Conservation (phyloP, 2,113 vertebrate species). For the Sisor rabdophorus region DNA sequence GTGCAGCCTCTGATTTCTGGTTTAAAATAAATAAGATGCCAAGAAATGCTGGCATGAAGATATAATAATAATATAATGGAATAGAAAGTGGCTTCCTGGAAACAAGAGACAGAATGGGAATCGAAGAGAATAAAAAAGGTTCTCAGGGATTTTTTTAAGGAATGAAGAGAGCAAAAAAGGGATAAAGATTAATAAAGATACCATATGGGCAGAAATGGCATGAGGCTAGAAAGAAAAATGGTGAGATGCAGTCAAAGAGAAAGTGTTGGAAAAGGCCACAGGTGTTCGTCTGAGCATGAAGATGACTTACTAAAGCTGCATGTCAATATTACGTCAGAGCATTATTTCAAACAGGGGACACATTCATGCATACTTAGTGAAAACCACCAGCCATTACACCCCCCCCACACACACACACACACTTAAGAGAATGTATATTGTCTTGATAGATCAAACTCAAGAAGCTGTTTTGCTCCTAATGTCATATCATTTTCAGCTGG, state of each 20-base stretch:
- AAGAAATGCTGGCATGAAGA: neutral
- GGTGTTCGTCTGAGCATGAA: slow-evolving; percentile 9
- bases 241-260: neutral
- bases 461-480: slow-evolving; percentile 32
- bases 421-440: neutral
- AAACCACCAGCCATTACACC: slow-evolving; percentile 36
- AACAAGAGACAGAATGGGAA: neutral
- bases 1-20: neutral
- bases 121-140: neutral
- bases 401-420: slow-evolving; percentile 21
- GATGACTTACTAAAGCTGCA: slow-evolving; percentile 34
- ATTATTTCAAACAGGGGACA: slow-evolving; percentile 23
- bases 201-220: neutral
- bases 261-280: slow-evolving; percentile 28
- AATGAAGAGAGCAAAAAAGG: slow-evolving; percentile 1
- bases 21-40: neutral
- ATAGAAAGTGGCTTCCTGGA: neutral
- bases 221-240: slow-evolving; percentile 5
- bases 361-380: slow-evolving; percentile 11
- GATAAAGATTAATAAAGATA: neutral
- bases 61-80: neutral
- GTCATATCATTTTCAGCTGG: slow-evolving; percentile 30
- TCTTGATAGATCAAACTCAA: slow-evolving; percentile 28
- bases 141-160: too few species aligned
- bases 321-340: neutral